Conservation (phyloP, 2,797 vertebrate species). For the Pangasius macronema region DNA sequence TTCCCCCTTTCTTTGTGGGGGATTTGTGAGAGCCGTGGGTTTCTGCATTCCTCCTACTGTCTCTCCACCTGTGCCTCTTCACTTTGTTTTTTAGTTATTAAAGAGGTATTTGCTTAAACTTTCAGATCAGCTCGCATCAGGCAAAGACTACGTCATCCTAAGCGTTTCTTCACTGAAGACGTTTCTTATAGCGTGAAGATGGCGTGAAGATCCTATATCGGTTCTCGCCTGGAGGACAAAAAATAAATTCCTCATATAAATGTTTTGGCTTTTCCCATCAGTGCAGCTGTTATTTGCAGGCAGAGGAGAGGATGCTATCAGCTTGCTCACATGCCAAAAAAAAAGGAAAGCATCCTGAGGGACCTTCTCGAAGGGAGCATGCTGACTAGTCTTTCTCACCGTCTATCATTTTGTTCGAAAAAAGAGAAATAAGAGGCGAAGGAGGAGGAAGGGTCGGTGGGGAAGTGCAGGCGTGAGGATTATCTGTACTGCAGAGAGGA, state of each 20-base stretch:
- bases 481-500: neutral
- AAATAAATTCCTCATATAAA: neutral
- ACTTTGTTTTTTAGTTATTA: neutral
- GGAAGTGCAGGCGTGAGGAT: neutral
- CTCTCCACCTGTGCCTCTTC: neutral
- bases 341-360: neutral
- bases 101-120: neutral
- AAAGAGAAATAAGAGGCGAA: neutral
- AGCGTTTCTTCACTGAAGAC: neutral
- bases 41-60: neutral
- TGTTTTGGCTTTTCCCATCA: neutral
- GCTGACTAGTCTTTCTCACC: neutral
- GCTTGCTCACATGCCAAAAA: slow-evolving; percentile 25
- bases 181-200: neutral
- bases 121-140: neutral
- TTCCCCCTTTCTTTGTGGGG: neutral
- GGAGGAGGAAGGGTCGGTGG: too few relatives aligned
- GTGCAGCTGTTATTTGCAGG: slow-evolving; percentile 57
- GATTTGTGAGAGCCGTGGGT: too few relatives aligned
- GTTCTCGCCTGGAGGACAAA: slow-evolving; percentile 45
- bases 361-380: neutral
- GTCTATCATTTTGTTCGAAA: neutral
- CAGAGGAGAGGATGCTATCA: slow-evolving; percentile 64
- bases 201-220: slow-evolving; percentile 21
- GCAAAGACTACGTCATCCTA: neutral